Evolutionary conservation across 2,797 vertebrate species (phyloP).

Genomic region (Xiphophorus birchmanni): DNA sequence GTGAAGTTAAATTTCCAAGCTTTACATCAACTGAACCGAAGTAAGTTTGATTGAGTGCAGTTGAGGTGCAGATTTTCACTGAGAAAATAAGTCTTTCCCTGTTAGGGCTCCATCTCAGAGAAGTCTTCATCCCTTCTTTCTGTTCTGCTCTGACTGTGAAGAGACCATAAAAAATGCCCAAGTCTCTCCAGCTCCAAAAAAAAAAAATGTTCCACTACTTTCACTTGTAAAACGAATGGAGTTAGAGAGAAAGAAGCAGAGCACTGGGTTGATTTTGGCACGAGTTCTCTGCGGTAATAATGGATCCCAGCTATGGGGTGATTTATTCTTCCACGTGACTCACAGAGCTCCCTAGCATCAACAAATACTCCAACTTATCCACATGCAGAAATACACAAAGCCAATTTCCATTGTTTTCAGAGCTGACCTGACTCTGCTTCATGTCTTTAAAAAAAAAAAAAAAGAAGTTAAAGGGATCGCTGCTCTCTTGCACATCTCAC

Average conservation of each 20-base stretch:
- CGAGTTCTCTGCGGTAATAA: constrained; percentile 68
- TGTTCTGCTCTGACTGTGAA: constrained; percentile 49
- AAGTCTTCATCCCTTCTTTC: constrained; percentile 59
- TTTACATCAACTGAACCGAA: constrained; percentile 30
- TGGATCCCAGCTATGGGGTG: constrained; percentile 75
- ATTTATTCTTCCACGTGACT: constrained; percentile 78
- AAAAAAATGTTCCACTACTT: constrained; percentile 69
- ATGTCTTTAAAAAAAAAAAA: constrained; percentile 11
- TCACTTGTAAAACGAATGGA: constrained; percentile 69
- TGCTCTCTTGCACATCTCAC: constrained; percentile 45
- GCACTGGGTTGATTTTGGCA: constrained; percentile 75
- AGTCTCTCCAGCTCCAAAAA: constrained; percentile 56
- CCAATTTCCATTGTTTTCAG: constrained; percentile 59
- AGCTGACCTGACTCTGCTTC: constrained; percentile 29
- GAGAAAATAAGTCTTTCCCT: constrained; percentile 31
- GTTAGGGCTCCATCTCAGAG: constrained; percentile 52
- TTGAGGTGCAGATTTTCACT: constrained; percentile 31
- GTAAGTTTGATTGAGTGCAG: constrained; percentile 41
- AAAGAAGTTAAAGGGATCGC: neutral
- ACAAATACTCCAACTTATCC: constrained; percentile 60
- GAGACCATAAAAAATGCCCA: constrained; percentile 65
- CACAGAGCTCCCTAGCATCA: constrained; percentile 67
- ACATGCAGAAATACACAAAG: constrained; percentile 55
- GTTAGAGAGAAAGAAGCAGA: constrained; percentile 52
- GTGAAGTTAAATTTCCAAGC: constrained; percentile 57